Evolutionary conservation across 1,140 invertebrate species (phyloP), one percentile per base, ranked within the genome.

Genomic region (Lasaia peninsularis): DNA sequence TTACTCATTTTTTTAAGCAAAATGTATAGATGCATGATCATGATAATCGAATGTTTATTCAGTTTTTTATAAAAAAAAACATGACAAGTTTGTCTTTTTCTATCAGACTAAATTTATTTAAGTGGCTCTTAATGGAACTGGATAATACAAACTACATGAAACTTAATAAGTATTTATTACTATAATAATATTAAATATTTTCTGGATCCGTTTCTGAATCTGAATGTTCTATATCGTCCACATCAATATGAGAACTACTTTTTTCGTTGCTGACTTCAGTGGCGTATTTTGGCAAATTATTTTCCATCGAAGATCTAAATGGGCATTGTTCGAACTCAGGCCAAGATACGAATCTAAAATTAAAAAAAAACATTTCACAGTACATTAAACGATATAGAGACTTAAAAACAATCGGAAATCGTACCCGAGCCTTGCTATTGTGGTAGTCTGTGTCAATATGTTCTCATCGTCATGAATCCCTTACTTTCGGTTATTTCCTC

Each of bases 251-350:
- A 4, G 73, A 82, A 55, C 69, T 56, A 21, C 82, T 80, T 2
- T 75, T 67, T 3, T 80, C 75, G 33, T 79, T 77, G 3, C 79
- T 76, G n/a, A 78, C 56, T 2, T 70, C 62, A 0, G 75, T 66
- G 4, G 81, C 65, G 52, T 72, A 84, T 50, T 83, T 86, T 2
- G 80, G 80, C 59, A 90, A 66, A 63, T 88, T 87, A 60, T 87
- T 91, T 55, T 92, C 92, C 72, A 92, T 81, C 2, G 91, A 89
- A 16, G 89, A 83, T 53, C 89, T 67, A 58, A 92, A 93, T 4
- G 90, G 87, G 53, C 90, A 91, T 40, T 90, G 89, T 10, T 88
- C 76, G 60, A 91, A 93, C 63, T 93, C 92, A 4, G 92, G 92
- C 92, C 91, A 93, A 6, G 88, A 90, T 62, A 90, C 78, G 62